Evolutionary conservation across 2,113 vertebrate species (phyloP).

Genomic region (Paratilapia polleni): DNA sequence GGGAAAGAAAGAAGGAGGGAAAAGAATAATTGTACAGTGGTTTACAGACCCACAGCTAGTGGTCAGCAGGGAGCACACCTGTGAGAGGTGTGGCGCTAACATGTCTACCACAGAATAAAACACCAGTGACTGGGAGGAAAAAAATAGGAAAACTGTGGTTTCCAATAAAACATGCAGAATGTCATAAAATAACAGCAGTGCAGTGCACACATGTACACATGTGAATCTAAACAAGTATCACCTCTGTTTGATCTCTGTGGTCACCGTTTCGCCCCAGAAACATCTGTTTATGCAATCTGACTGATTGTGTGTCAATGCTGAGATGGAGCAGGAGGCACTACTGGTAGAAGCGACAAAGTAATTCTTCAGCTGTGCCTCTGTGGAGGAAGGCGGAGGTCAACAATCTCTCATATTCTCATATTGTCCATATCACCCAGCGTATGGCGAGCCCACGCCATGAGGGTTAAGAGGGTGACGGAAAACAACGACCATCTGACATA

Average conservation of each 20-base stretch:
- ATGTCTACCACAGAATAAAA: not conserved
- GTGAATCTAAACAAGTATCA: constrained; percentile 34
- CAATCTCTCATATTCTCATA: constrained; percentile 43
- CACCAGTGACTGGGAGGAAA: constrained; percentile 16
- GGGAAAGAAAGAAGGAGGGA: constrained; percentile 58
- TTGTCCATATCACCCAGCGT: constrained; percentile 33
- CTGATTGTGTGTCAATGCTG: constrained; percentile 33
- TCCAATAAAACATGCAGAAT: constrained; percentile 20
- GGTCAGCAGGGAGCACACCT: constrained; percentile 58
- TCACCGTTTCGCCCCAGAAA: constrained; percentile 32
- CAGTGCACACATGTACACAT: constrained; percentile 23
- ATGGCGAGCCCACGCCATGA: not conserved
- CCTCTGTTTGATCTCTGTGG: constrained; percentile 40
- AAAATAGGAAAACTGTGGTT: not conserved
- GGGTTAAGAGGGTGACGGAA: constrained; percentile 54
- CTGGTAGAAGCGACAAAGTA: not conserved
- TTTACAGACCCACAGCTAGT: not conserved
- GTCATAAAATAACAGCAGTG: constrained; percentile 31
- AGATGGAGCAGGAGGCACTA: constrained; percentile 14
- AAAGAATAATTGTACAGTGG: not conserved
- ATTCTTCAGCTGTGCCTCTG: constrained; percentile 27
- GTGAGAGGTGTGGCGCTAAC: constrained; percentile 40
- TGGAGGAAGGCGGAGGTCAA: constrained; percentile 37
- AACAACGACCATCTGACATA: constrained; percentile 60
- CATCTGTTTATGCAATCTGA: constrained; percentile 65